phyloP scores from a whole-genome alignment of 2,888 invertebrate species.

The Kuschelorhynchus macadamiae region DNA sequence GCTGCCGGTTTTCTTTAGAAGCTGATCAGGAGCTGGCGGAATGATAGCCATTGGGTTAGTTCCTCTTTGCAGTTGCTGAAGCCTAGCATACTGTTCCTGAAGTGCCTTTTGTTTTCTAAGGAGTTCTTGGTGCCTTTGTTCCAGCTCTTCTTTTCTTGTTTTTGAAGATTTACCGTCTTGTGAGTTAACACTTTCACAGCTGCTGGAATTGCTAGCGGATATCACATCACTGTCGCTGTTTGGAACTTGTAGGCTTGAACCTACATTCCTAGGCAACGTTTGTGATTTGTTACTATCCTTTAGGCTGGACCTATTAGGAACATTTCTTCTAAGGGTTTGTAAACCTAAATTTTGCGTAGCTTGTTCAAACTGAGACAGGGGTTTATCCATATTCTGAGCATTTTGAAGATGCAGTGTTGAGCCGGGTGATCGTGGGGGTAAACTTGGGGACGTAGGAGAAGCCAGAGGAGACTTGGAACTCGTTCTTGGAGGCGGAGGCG shows the following conservation, averaged over 20 bases:
- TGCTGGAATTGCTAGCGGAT: conserved; percentile 78
- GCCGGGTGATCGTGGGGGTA: conserved; percentile 74
- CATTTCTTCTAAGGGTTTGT: conserved; percentile 67
- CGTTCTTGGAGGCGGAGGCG: conserved; percentile 93
- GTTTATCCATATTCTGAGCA: conserved; percentile 66
- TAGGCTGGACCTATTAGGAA: conserved; percentile 64
- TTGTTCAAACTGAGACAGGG: conserved; percentile 66
- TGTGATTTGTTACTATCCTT: conserved; percentile 68
- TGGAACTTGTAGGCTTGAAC: conserved; percentile 64
- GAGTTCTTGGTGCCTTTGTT: conserved; percentile 90
- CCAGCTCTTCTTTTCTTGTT: conserved; percentile 81
- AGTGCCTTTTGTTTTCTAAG: conserved; percentile 89
- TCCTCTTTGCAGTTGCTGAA: conserved; percentile 89
- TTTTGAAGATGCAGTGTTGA: conserved; percentile 60
- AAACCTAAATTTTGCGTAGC: conserved; percentile 68
- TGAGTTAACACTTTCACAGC: conserved; percentile 83
- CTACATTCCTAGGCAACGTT: conserved; percentile 67
- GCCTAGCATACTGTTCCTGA: conserved; percentile 91
- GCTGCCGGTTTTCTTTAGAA: conserved; percentile 88
- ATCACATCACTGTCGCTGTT: conserved; percentile 61
- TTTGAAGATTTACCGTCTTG: conserved; percentile 76
- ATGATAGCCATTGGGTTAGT: conserved; percentile 76
- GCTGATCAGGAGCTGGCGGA: conserved; percentile 75
- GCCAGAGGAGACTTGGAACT: conserved; percentile 90
- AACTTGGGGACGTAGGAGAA: conserved; percentile 83